Base-by-base conservation (phyloP, 2,113 vertebrate species). In the Myocastor coypus region DNA sequence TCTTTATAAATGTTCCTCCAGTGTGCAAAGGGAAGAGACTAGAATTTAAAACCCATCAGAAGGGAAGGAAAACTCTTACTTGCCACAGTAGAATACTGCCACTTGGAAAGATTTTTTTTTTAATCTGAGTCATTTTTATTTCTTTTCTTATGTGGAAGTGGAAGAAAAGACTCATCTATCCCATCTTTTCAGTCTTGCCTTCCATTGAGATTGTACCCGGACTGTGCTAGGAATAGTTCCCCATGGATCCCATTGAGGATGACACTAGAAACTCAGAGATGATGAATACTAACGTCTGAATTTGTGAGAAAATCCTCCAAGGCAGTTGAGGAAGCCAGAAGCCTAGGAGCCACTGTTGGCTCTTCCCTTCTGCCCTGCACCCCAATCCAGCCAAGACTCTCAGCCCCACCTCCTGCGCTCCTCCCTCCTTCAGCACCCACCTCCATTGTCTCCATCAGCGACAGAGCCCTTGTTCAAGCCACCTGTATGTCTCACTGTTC, bases 1-100 rank as follows among this genome's bases (percentile, higher is more conserved):
- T 63, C 61, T 96, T 83, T 59, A 66, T 40, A 87, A 78, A 93
- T 42, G 37, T 50, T 57, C 34, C 22, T 93, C 83, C 63, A 50
- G 19, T 80, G 55, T 84, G 17, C 3, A 37, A 83, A 94, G 66
- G 59, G 61, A 14, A 82, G 59, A 78, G 50, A 83, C 26, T 55
- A 69, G 85, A 57, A 42, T 85, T 75, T 66, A 50, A 86, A 77
- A 69, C 66, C 68, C 66, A 37, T 61, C 14, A 83, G 68, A n/a
- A 64, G 42, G 37, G 22, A 81, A 46, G 2, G 12, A 42, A 80
- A 40, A 52, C 9, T 0, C 3, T 55, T 34, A 63, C 12, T 83
- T 64, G 50, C 4, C 75, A 90, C 13, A 77, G 68, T 69, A 92
- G 75, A 96, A 87, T 52, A 34, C 71, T 81, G 68, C 7, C 55